Base-by-base conservation (phyloP, 2,113 vertebrate species). In the Seriola aureovittata region DNA sequence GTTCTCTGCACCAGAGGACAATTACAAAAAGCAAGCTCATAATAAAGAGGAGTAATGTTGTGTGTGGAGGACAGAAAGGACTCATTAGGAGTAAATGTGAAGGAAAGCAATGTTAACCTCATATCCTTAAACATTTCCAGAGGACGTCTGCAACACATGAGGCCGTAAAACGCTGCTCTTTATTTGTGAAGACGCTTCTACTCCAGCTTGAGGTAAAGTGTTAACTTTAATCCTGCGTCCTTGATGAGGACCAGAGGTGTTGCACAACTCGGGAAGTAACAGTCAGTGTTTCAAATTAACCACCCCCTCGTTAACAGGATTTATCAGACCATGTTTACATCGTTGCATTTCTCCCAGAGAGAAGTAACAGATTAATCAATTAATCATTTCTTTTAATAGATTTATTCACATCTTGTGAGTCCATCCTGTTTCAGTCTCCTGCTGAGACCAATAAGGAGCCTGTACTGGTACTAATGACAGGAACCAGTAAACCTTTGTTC, bases 351-450 rank as follows among this genome's bases (percentile, higher is more conserved):
- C 21, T 48, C 75, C 25, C 32, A 19, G 17, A 59, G 10, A 65
- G 50, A 72, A 52, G 54, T 11, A 73, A 78, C 40, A 60, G n/a
- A 54, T 38, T 48, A 68, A 21, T 62, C 13, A 36, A 2, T 50
- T 3, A 62, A 34, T 50, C 16, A 58, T 23, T 19, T 21, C 8
- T 25, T 36, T 8, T 5, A 19, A 50, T 50, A 19, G 29, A 29
- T 29, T 29, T 29, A 10, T 44, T 44, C 42, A 44, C 10, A 46
- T 46, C 44, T 29, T 29, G 29, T 29, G 29, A 29, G 29, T 29
- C 46, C 16, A 19, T 4, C 46, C 14, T n/a, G 19, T n/a, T 54
- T n/a, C 21, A 17, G 23, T n/a, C 8, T 10, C 11, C 52, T 5
- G 0, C 42, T 50, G 52, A 50, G 42, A 10, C 1, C 48, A 34